Conservation (phyloP, 2,113 vertebrate species). For the Pogonocichla stellata region DNA sequence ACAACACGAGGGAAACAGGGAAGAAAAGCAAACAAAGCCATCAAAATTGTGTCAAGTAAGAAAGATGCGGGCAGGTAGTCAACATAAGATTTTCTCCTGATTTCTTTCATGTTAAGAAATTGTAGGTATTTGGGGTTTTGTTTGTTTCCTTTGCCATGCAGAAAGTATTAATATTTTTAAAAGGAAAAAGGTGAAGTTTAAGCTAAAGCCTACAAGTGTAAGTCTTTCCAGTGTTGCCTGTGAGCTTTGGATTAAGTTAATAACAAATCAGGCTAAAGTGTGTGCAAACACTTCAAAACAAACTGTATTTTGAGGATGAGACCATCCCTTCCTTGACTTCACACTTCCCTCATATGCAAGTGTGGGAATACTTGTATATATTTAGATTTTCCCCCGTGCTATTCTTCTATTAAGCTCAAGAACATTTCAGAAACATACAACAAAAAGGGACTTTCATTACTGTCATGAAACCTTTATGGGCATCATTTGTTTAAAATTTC, state of each 20-base stretch:
- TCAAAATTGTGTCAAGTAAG: background rate
- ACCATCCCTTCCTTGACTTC: background rate
- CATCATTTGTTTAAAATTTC: background rate
- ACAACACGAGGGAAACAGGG: background rate
- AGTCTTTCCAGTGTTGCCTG: background rate
- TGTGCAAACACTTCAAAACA: background rate
- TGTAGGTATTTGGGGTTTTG: accelerated
- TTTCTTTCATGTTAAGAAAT: background rate
- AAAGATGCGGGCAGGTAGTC: background rate
- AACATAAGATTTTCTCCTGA: background rate
- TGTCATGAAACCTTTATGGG: background rate
- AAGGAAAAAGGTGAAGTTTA: background rate
- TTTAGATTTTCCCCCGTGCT: background rate
- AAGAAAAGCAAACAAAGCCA: background rate
- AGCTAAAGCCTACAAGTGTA: background rate
- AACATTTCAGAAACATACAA: background rate
- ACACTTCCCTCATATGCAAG: background rate
- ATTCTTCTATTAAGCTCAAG: background rate
- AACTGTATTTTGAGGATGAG: background rate
- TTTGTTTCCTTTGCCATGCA: background rate
- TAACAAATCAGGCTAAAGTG: background rate
- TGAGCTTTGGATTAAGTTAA: background rate
- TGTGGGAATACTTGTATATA: background rate
- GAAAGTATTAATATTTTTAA: background rate
- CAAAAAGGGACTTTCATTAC: background rate